Conservation (phyloP, 2,797 vertebrate species). For the Sparidentex hasta region DNA sequence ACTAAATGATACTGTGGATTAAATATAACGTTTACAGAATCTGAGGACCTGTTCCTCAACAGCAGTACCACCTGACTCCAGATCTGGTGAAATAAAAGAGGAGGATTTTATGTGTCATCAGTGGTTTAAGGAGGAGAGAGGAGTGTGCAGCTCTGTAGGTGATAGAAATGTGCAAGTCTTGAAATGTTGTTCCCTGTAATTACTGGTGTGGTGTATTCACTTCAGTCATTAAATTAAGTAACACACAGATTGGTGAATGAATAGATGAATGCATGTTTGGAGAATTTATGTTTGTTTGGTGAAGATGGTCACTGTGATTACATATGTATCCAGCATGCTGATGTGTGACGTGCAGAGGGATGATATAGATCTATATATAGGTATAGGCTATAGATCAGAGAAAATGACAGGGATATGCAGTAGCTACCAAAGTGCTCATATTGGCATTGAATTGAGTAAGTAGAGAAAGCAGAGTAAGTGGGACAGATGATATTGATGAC, state of each 20-base stretch:
- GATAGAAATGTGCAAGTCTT: background rate
- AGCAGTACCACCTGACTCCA: background rate
- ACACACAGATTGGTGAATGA: too few relatives aligned
- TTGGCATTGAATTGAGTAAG: slow-evolving; percentile 58
- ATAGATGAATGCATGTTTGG: background rate
- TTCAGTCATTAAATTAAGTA: background rate
- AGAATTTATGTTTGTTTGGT: background rate
- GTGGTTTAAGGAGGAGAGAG: background rate
- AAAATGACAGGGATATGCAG: slow-evolving; percentile 16
- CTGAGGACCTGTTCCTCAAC: background rate
- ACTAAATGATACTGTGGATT: background rate
- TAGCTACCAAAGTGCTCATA: slow-evolving; percentile 12
- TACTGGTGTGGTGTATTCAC: background rate
- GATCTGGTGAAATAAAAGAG: background rate
- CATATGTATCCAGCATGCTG: background rate
- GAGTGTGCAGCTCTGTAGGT: background rate
- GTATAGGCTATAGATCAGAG: background rate
- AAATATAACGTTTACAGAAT: background rate
- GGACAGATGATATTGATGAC: slow-evolving; percentile 18
- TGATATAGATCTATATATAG: too few relatives aligned
- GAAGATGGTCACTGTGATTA: background rate
- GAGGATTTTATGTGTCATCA: slow-evolving; percentile 9
- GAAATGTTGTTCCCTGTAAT: background rate
- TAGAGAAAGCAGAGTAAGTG: slow-evolving; percentile 21
- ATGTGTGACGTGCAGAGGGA: background rate